Percentiles rank a stretch among this genome's conserved stretches.
Evolutionary conservation across 2,888 invertebrate genomes (phyloP).

Genomic region (Trachelus tabidus): DNA sequence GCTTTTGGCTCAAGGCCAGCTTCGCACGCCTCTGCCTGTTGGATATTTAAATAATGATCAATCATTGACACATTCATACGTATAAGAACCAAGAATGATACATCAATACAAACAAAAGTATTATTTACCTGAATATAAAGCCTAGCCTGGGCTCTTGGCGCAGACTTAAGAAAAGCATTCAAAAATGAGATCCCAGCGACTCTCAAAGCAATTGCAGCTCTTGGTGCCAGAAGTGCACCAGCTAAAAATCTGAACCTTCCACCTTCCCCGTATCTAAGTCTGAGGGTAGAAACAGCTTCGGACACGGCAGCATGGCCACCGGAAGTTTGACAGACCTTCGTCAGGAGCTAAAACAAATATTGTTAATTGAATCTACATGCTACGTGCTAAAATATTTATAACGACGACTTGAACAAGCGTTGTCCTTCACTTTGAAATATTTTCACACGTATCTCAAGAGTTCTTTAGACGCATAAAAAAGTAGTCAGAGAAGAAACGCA

Average conservation of each 20-base stretch:
- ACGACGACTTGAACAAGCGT: neutral
- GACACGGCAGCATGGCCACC: conserved; percentile 88
- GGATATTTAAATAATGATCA: neutral
- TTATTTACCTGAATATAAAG: conserved; percentile 79
- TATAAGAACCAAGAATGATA: neutral
- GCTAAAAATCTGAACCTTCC: conserved; percentile 91
- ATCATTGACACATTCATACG: neutral
- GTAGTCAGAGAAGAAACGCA: neutral
- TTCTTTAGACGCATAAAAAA: neutral
- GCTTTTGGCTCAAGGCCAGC: conserved; percentile 61
- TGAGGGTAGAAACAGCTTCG: conserved; percentile 89
- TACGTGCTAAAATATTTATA: neutral
- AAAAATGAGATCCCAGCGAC: conserved; percentile 86
- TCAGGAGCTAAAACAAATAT: conserved; percentile 75
- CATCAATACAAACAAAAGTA: neutral
- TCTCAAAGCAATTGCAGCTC: conserved; percentile 74
- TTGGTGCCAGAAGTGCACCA: conserved; percentile 86
- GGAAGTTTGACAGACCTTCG: conserved; percentile 82
- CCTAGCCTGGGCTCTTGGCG: conserved; percentile 79
- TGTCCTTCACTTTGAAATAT: neutral
- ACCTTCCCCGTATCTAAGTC: conserved; percentile 90
- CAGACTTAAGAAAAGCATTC: conserved; percentile 83
- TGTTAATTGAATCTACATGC: neutral
- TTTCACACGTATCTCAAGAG: neutral
- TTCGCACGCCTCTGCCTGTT: conserved; percentile 62